Percentiles rank a stretch among this genome's conserved stretches.
Conservation (phyloP, 2,888 invertebrate genomes). For the Helleia helle region DNA sequence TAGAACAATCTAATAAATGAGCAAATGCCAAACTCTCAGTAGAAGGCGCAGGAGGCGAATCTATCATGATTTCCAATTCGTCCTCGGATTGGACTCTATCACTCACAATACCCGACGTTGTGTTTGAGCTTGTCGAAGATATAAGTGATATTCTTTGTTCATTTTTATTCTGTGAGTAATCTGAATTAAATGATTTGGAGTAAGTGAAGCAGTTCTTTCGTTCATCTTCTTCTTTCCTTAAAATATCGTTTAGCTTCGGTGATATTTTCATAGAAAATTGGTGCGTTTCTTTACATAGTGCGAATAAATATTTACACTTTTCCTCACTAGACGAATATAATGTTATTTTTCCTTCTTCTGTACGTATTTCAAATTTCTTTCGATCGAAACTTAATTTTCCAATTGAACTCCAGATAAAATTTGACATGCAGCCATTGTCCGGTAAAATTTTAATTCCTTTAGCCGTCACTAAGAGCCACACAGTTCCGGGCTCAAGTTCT, state of each 20-base stretch:
- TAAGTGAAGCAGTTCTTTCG: slow-evolving; percentile 83
- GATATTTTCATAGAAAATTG: slow-evolving; percentile 96
- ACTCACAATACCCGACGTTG: slow-evolving; percentile 96
- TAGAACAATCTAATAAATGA: slow-evolving; percentile 80
- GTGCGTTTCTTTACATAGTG: slow-evolving; percentile 93
- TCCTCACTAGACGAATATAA: slow-evolving; percentile 94
- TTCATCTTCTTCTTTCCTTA: slow-evolving; percentile 86
- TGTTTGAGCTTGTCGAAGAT: slow-evolving; percentile 95
- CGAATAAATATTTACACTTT: slow-evolving; percentile 92
- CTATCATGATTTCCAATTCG: slow-evolving; percentile 91
- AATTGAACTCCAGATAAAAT: slow-evolving; percentile 96
- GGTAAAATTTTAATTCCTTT: slow-evolving; percentile 92
- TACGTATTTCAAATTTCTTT: slow-evolving; percentile 97
- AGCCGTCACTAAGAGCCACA: slow-evolving; percentile 93
- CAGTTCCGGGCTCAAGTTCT: slow-evolving; percentile 83
- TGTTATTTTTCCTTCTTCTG: slow-evolving; percentile 89
- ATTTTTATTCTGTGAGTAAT: slow-evolving; percentile 76
- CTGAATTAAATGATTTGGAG: slow-evolving; percentile 75
- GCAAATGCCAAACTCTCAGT: slow-evolving; percentile 88
- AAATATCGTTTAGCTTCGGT: slow-evolving; percentile 86
- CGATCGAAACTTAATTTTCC: slow-evolving; percentile 96
- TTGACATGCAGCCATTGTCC: slow-evolving; percentile 79
- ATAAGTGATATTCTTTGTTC: slow-evolving; percentile 92
- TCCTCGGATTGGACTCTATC: slow-evolving; percentile 96
- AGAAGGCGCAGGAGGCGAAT: slow-evolving; percentile 87